These are phyloP conservation scores for Falco biarmicus DNA, from an alignment of 2,797 vertebrate genomes.

Conservation along the genomic window DNA sequence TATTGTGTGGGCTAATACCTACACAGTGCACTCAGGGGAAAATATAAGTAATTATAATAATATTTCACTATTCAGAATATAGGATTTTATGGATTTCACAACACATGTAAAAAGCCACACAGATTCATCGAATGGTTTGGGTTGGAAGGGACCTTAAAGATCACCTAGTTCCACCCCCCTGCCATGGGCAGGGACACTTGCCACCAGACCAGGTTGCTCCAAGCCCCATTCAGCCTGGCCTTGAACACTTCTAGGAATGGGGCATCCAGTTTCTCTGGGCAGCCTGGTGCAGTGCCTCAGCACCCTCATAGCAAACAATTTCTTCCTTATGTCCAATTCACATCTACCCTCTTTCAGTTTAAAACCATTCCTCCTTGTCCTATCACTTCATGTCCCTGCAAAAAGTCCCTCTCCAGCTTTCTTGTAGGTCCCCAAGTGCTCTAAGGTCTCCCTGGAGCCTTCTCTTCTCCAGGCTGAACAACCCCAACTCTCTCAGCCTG, in stretches of 20 bases:
- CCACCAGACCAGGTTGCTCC: not conserved
- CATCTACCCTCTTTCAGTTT: not conserved
- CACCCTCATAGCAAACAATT: not conserved
- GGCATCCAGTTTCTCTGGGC: not conserved
- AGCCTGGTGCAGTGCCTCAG: not conserved
- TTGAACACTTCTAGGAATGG: not conserved
- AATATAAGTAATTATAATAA: not conserved
- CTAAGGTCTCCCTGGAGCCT: too few species aligned
- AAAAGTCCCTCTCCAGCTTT: too few species aligned
- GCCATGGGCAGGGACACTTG: not conserved
- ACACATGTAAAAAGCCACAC: not conserved
- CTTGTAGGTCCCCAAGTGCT: too few species aligned
- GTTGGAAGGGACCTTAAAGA: not conserved
- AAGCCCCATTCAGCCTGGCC: not conserved
- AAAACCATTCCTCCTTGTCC: rapidly evolving
- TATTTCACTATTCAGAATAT: not conserved
- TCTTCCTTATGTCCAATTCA: not conserved
- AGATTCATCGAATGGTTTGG: not conserved
- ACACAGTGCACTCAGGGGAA: not conserved
- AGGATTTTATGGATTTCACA: not conserved
- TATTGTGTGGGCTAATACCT: not conserved
- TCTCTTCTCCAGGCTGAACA: too few species aligned
- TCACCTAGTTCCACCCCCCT: not conserved
- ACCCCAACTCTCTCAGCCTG: too few species aligned
- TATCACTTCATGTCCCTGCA: too few species aligned